Percentiles rank a stretch among this genome's conserved stretches.
Conservation (phyloP, 2,797 vertebrate species). For the Centroberyx gerrardi region DNA sequence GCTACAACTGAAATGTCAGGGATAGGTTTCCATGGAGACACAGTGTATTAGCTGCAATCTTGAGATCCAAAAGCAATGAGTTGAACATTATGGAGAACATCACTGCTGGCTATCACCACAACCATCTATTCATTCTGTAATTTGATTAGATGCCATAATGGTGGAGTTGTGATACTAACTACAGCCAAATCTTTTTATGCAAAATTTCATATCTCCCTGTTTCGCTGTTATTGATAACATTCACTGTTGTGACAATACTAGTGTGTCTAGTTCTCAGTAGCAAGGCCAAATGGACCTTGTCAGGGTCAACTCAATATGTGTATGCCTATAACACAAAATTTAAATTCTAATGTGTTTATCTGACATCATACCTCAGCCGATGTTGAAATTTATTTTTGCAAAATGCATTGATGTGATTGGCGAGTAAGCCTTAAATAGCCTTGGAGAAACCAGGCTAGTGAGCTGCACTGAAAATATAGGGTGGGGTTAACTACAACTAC, state of each 20-base stretch:
- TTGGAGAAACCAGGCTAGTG: slow-evolving; percentile 1
- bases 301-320: background rate
- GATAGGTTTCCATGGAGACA: slow-evolving; percentile 85
- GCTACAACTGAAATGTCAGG: slow-evolving; percentile 76
- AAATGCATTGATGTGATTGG: background rate
- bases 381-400: background rate
- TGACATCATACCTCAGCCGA: too few relatives aligned
- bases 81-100: background rate
- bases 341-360: too few relatives aligned
- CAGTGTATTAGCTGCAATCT: slow-evolving; percentile 40
- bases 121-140: background rate
- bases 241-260: background rate
- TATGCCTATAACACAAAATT: background rate
- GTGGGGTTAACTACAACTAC: slow-evolving; percentile 10
- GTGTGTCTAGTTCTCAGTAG: background rate
- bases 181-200: background rate
- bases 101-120: background rate
- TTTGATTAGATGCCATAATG: background rate
- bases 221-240: background rate
- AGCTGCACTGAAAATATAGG: slow-evolving; percentile 8
- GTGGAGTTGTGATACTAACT: background rate
- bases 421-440: slow-evolving; percentile 2
- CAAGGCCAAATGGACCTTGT: background rate
- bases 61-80: background rate
- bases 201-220: background rate